Percentiles rank a stretch among this genome's conserved stretches.
Evolutionary conservation across 64 coral and sea anemone species (phyloP).

Genomic region (Pocillopora damicornis): DNA sequence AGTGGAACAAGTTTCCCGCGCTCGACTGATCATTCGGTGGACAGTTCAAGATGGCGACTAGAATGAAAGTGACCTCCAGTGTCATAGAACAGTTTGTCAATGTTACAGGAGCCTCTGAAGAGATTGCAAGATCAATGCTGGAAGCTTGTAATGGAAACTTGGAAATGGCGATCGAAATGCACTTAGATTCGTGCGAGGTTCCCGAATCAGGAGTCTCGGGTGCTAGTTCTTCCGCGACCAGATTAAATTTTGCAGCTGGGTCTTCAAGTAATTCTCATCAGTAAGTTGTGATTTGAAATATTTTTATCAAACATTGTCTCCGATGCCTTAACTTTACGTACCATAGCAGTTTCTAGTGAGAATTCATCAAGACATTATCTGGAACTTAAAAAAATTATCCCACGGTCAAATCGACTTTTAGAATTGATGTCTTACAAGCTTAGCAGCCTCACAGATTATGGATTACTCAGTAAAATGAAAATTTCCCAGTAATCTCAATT

Average conservation of each 20-base stretch:
- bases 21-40: constrained; percentile 10
- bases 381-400: too few relatives aligned
- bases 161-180: constrained; percentile 98
- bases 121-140: constrained; percentile 70
- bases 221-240: not conserved
- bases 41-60: constrained; percentile 84
- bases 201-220: constrained; percentile 26
- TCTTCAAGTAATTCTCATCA: constrained; percentile 5
- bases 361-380: too few relatives aligned
- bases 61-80: constrained; percentile 39
- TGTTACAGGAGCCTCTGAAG: constrained; percentile 78
- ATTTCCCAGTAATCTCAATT: too few relatives aligned
- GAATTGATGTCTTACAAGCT: too few relatives aligned
- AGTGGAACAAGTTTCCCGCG: constrained; percentile 43
- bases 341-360: too few relatives aligned
- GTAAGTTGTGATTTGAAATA: constrained; percentile 12
- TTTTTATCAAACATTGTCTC: not conserved
- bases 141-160: constrained; percentile 98
- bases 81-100: constrained; percentile 85
- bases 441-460: too few relatives aligned
- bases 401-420: too few relatives aligned
- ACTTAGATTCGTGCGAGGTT: constrained; percentile 77
- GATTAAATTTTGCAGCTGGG: constrained; percentile 24
- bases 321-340: not conserved
- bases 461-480: too few relatives aligned